Evolutionary conservation across 2,113 vertebrate species (phyloP).

Genomic region (sheep (Ovis aries)): DNA sequence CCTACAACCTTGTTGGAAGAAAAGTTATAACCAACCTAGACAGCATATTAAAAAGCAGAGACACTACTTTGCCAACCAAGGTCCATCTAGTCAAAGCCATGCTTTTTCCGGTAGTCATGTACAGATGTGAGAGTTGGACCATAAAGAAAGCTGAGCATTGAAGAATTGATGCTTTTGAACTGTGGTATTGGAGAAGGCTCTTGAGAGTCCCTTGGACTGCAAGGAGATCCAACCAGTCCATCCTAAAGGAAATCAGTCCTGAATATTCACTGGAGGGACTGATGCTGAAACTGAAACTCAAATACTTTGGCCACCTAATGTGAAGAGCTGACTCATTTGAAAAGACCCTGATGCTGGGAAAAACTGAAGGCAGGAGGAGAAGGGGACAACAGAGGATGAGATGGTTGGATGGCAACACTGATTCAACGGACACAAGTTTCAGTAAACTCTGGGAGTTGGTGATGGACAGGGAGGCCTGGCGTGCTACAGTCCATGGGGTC

Average conservation of each 20-base stretch:
- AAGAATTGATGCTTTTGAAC: neutral
- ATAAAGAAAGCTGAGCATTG: neutral
- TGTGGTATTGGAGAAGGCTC: neutral
- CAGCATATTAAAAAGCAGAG: neutral
- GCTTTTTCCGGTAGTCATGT: neutral
- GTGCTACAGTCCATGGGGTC: accelerated
- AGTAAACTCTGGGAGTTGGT: neutral
- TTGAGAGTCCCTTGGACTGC: neutral
- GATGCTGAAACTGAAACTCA: neutral
- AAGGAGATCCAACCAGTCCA: neutral
- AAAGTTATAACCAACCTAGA: neutral
- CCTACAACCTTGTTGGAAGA: neutral
- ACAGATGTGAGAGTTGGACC: neutral
- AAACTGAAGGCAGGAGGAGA: neutral
- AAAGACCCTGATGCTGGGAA: neutral
- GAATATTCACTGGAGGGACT: neutral
- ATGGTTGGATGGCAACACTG: neutral
- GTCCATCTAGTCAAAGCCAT: neutral
- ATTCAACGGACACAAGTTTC: neutral
- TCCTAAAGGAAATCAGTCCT: neutral
- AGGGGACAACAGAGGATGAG: neutral
- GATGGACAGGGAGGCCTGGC: neutral
- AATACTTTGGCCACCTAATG: neutral
- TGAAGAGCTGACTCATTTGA: neutral
- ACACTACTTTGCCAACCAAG: neutral